Conservation (phyloP, 1,140 invertebrate species). For the Ganaspis sp. region DNA sequence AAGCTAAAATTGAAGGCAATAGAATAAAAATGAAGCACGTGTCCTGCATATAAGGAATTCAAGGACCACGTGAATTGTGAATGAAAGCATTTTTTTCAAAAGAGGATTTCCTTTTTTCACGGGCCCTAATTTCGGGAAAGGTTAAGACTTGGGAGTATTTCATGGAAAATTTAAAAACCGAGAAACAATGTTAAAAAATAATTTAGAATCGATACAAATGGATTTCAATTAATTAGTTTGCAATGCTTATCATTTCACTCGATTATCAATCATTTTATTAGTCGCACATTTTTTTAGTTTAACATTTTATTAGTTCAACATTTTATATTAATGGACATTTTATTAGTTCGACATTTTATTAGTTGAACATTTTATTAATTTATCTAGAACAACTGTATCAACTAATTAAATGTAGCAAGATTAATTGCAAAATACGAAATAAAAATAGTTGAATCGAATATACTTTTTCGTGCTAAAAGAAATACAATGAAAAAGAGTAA, state of each 20-base stretch:
- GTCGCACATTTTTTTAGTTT: too few relatives aligned
- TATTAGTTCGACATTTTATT: too few relatives aligned
- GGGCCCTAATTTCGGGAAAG: background rate
- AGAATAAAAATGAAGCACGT: background rate
- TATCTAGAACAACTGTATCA: background rate
- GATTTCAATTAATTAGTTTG: background rate
- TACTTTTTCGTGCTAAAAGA: background rate
- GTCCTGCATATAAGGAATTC: background rate
- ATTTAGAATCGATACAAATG: background rate
- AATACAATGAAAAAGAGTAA: background rate
- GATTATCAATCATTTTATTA: too few relatives aligned
- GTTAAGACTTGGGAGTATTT: background rate
- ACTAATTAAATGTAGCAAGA: background rate
- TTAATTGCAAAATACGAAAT: background rate
- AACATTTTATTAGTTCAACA: too few relatives aligned
- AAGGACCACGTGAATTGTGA: background rate
- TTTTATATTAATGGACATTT: too few relatives aligned
- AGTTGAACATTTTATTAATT: too few relatives aligned
- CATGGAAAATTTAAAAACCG: background rate
- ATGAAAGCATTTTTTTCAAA: background rate
- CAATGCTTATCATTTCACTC: too few relatives aligned
- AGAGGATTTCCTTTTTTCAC: conserved; percentile 21
- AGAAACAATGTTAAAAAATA: background rate
- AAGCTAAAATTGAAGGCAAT: background rate
- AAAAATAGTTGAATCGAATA: background rate